Evolutionary conservation across 1,140 invertebrate species (phyloP).

Genomic region (Cyclargus thomasi): DNA sequence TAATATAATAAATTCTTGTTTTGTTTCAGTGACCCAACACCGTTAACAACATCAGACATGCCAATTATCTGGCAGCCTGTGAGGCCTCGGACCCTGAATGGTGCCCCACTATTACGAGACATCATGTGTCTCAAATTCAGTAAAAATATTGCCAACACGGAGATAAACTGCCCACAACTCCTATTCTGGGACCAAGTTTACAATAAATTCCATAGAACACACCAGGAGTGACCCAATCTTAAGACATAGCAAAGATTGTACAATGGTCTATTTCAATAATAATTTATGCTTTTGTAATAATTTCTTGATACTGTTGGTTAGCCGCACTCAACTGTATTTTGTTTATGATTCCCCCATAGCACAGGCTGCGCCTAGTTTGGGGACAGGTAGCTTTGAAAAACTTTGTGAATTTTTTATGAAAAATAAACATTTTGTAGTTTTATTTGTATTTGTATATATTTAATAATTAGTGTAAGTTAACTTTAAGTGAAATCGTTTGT

Average conservation of each 20-base stretch:
- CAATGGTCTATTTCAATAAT: not conserved
- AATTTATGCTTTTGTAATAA: not conserved
- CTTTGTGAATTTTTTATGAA: too few species aligned
- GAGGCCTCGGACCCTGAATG: conserved; percentile 19
- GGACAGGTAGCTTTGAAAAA: too few species aligned
- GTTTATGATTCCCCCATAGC: too few species aligned
- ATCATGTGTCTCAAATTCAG: conserved; percentile 38
- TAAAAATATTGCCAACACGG: conserved; percentile 27
- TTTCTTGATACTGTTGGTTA: not conserved
- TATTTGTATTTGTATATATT: too few species aligned
- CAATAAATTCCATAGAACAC: conserved; percentile 41
- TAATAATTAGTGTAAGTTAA: too few species aligned
- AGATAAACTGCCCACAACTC: conserved; percentile 34
- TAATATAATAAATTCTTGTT: conserved; percentile 2
- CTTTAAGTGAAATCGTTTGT: too few species aligned
- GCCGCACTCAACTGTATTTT: too few species aligned
- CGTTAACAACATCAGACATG: conserved; percentile 43
- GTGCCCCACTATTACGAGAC: conserved; percentile 27
- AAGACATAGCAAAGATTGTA: not conserved
- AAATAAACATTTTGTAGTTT: too few species aligned
- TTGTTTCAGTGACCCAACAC: conserved; percentile 58
- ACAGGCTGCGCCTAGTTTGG: too few species aligned
- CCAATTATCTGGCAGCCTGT: conserved; percentile 54
- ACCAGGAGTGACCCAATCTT: conserved; percentile 18
- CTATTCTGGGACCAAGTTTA: conserved; percentile 58